Evolutionary conservation across 2,113 vertebrate species (phyloP), one percentile per base, ranked within the genome.

Genomic region (Amphilophus citrinellus): DNA sequence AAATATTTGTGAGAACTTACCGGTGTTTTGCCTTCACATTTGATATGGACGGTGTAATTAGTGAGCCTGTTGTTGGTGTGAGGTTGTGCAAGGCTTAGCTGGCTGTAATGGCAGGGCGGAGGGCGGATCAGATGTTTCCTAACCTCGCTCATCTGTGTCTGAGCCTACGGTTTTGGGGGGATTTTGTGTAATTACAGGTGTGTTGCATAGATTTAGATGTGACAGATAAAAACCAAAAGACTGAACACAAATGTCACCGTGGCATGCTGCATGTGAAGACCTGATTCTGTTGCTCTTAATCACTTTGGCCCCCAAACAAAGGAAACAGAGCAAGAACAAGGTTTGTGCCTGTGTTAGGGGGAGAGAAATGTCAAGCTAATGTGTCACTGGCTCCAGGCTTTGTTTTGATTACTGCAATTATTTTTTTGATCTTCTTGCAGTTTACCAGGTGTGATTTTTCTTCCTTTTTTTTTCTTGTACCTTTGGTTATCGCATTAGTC

Each of bases 381-480:
- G 58, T 60, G 84, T 76, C 88, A 85, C 44, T 42, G 65, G 82
- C 91, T 88, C 53, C 76, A 42, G 91, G 91, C 87, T 81, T 73
- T 86, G 65, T 91, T 92, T 87, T 90, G 87, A 94, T 93, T 89
- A 90, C 87, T 66, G 66, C 84, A 87, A 90, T 94, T 92, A 92
- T 91, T 81, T 88, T 63, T 61, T 39, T 39, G 37, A 86, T 75
- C 77, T 77, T 80, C 56, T 76, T 82, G 80, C 78, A 86, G 32
- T 65, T 61, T 61, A 82, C 61, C 84, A 50, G 44, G 30, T 77
- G 27, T 5, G 10, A 4, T 82, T 65, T 60, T 75, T 61, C 60
- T 63, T 32, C 35, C 4, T 27, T 73, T 65, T 77, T 39, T 39
- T 39, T 39, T 39, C 7, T 77, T 86, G 53, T 32, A 35, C 32